Evolutionary conservation across 1,140 invertebrate genomes (phyloP).

Genomic region (Orius insidiosus): DNA sequence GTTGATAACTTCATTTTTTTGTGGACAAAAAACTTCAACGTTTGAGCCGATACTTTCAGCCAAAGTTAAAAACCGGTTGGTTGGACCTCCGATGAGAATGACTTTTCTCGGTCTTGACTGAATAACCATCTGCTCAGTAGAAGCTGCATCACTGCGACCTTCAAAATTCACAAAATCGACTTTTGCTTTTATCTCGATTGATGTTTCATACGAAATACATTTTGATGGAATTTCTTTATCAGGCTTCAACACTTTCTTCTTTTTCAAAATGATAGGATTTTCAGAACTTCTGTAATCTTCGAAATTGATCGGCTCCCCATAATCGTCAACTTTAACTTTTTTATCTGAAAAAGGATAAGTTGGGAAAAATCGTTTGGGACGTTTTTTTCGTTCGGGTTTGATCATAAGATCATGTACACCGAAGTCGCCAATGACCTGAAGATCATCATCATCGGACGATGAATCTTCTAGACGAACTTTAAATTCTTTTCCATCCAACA

Average conservation of each 20-base stretch:
- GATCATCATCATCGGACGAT: constrained; percentile 72
- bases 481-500: constrained; percentile 77
- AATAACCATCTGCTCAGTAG: constrained; percentile 74
- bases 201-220: constrained; percentile 55
- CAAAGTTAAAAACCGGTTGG: constrained; percentile 41
- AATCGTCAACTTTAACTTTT: constrained; percentile 81
- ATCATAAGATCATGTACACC: constrained; percentile 80
- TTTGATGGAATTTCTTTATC: constrained; percentile 34
- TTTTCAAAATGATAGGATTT: constrained; percentile 25
- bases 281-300: too few species aligned
- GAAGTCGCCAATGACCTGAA: constrained; percentile 48
- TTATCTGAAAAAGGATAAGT: constrained; percentile 94
- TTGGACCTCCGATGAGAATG: constrained; percentile 45
- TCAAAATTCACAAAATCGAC: constrained; percentile 96
- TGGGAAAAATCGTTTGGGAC: constrained; percentile 76
- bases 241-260: too few species aligned
- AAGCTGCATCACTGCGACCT: constrained; percentile 92
- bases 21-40: constrained; percentile 69
- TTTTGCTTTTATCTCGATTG: constrained; percentile 66
- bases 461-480: constrained; percentile 58
- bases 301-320: constrained; percentile 68
- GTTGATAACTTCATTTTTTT: constrained; percentile 70
- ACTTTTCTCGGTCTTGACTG: constrained; percentile 73
- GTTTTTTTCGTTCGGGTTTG: constrained; percentile 47
- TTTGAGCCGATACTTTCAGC: constrained; percentile 38